phyloP scores from a whole-genome alignment of 2,113 vertebrate species.

The Puma concolor region DNA sequence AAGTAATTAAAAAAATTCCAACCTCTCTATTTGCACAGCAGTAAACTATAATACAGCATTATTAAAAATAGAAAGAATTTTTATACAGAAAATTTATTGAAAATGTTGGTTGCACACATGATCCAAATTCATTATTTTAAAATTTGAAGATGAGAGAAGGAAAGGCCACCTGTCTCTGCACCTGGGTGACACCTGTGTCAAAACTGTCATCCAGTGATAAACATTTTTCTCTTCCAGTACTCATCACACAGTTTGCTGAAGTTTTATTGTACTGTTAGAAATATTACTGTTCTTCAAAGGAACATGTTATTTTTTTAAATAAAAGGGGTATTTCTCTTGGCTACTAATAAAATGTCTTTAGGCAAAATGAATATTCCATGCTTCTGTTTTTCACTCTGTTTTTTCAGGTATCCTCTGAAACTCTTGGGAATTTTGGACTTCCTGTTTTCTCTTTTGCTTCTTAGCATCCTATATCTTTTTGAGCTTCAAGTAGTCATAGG shows the following conservation, averaged over 20 bases:
- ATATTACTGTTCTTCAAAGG: not conserved
- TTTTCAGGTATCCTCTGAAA: not conserved
- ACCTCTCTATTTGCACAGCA: not conserved
- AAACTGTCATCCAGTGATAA: not conserved
- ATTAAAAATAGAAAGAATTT: slow-evolving; percentile 27
- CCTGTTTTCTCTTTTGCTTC: not conserved
- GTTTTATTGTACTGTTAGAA: not conserved
- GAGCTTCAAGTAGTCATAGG: not conserved
- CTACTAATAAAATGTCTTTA: not conserved
- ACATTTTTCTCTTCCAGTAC: not conserved
- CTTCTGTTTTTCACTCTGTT: not conserved
- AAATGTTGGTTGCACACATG: not conserved
- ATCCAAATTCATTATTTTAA: not conserved
- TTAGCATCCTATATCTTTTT: not conserved
- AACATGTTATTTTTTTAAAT: slow-evolving; percentile 14
- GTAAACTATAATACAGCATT: slow-evolving; percentile 16
- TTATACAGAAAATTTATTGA: not conserved
- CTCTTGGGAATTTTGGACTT: not conserved
- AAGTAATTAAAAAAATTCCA: not conserved
- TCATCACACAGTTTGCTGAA: not conserved
- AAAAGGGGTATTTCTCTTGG: not conserved
- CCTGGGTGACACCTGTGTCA: not conserved
- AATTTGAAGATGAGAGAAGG: not conserved
- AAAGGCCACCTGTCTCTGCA: not conserved
- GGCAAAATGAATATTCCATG: not conserved